These are phyloP conservation scores for Nowickia ferox DNA, from an alignment of 2,888 invertebrate genomes.

Conservation along the genomic window DNA sequence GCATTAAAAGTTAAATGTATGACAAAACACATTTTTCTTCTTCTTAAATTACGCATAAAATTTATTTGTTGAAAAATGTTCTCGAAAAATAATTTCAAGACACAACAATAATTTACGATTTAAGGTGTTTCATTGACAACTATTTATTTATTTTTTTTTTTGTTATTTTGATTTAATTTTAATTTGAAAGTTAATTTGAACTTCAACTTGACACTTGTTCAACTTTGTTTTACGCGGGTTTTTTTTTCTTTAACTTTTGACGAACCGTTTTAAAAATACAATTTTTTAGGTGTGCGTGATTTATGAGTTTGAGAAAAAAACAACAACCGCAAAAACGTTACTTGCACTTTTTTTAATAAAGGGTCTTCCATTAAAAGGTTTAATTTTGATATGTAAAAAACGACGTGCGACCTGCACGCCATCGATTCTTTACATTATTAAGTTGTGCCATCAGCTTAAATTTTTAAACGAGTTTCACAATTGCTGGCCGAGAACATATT, in stretches of 20 bases:
- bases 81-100: conserved; percentile 10
- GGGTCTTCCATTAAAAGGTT: no score
- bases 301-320: background rate
- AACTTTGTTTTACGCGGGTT: conserved; percentile 13
- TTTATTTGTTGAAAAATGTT: conserved; percentile 12
- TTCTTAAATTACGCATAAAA: conserved; percentile 29
- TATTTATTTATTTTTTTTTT: background rate
- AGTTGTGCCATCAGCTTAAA: no score
- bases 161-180: background rate
- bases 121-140: conserved; percentile 46
- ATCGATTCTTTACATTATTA: no score
- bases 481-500: no score
- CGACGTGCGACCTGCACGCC: no score
- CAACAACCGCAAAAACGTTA: background rate
- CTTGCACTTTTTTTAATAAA: background rate
- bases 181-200: conserved; percentile 59
- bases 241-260: background rate
- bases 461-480: no score
- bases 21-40: conserved; percentile 10
- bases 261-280: background rate
- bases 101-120: conserved; percentile 6
- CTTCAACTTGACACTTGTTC: conserved; percentile 67
- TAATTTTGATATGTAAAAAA: no score
- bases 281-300: conserved; percentile 20
- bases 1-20: background rate